Evolutionary conservation across 1,140 invertebrate genomes (phyloP).

Genomic region (Amyelois transitella): DNA sequence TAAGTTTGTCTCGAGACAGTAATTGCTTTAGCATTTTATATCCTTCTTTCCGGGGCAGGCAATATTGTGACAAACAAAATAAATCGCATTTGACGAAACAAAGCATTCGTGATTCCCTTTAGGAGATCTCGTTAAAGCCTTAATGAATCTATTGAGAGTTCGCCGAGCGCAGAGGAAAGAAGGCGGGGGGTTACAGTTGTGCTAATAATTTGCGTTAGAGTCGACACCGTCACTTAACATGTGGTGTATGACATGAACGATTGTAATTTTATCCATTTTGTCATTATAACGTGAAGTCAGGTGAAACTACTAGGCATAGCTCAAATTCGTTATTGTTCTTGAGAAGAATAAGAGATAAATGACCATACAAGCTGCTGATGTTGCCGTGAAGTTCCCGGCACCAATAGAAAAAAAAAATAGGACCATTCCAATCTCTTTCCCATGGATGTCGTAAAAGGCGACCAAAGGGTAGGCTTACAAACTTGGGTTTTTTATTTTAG

Average conservation of each 20-base stretch:
- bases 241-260: not conserved
- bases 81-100: slow-evolving; percentile 69
- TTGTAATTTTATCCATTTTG: too few species aligned
- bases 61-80: slow-evolving; percentile 35
- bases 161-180: slow-evolving; percentile 53
- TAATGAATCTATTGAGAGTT: slow-evolving; percentile 73
- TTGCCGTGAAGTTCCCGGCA: too few species aligned
- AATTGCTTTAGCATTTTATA: not conserved
- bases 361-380: too few species aligned
- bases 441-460: too few species aligned
- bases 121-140: slow-evolving; percentile 69
- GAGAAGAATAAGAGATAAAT: too few species aligned
- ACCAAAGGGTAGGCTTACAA: too few species aligned
- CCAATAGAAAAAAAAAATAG: too few species aligned
- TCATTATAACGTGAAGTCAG: too few species aligned
- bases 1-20: not conserved
- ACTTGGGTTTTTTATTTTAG: too few species aligned
- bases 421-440: too few species aligned
- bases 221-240: slow-evolving; percentile 6
- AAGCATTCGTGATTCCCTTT: slow-evolving; percentile 64
- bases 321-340: too few species aligned
- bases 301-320: too few species aligned
- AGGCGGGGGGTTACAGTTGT: slow-evolving; percentile 36
- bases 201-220: slow-evolving; percentile 50
- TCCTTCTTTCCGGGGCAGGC: slow-evolving; percentile 1